phyloP scores from a whole-genome alignment of 1,140 invertebrate species.

The Megalopta genalis region DNA sequence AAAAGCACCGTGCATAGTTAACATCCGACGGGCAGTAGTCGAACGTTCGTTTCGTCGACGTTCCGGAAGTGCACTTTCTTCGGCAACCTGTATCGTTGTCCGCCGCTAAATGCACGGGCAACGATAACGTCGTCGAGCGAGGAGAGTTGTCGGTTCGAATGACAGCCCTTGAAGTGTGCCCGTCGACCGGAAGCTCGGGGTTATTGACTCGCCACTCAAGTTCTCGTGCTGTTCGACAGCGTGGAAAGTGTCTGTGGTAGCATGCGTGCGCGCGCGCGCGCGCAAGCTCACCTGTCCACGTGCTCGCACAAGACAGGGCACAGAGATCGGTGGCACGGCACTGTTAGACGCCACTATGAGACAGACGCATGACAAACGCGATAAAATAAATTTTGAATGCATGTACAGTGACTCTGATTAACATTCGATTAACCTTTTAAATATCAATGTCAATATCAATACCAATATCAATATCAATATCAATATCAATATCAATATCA shows the following conservation, averaged over 20 bases:
- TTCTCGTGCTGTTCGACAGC: conserved; percentile 54
- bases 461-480: no score
- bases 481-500: no score
- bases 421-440: no score
- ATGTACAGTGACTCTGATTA: no score
- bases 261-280: conserved; percentile 22
- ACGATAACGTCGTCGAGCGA: conserved; percentile 74
- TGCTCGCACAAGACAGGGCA: conserved; percentile 16
- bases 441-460: no score
- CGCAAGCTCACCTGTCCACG: conserved; percentile 27
- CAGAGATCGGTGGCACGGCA: not conserved
- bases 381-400: no score
- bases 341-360: no score
- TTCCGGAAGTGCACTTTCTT: conserved; percentile 52
- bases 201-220: conserved; percentile 79
- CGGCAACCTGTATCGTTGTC: conserved; percentile 54
- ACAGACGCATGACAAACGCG: no score
- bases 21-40: not conserved
- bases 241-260: conserved; percentile 41
- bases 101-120: conserved; percentile 72
- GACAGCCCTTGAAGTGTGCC: conserved; percentile 76
- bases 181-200: conserved; percentile 74
- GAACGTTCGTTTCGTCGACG: not conserved
- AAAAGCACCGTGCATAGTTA: not conserved
- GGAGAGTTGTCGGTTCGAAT: conserved; percentile 77